Base-by-base conservation (phyloP, 2,888 invertebrate genomes). In the Punctoribates punctum region DNA sequence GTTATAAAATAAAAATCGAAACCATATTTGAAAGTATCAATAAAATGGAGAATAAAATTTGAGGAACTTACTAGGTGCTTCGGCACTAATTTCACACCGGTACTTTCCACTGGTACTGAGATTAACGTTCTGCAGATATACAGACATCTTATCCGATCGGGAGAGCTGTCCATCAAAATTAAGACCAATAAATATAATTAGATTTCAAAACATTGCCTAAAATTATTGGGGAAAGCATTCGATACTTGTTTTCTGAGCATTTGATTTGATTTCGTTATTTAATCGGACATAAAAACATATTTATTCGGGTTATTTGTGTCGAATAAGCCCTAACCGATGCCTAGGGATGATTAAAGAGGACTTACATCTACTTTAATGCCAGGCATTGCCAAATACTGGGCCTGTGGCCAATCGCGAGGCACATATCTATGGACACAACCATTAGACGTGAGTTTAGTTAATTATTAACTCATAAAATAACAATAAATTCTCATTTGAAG, bases 351-450 rank as follows among this genome's bases (percentile, higher is more conserved):
- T 3, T 23, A 38, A 51, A 29, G 5, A 51, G 29, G 17, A 88
- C 92, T 91, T 85, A 93, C 93, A 86, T 93, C 91, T 51, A 93
- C 93, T 81, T 89, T 89, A 77, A 94, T 90, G 79, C 93, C 93
- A 0, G 91, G 90, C 80, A 92, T 85, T 73, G 88, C 87, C 83
- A 93, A 92, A 81, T 90, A 89, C 84, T 91, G 90, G 46, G 90
- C 89, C 0, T 91, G 91, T 77, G 93, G 93, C 82, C 87, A 88
- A 84, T 93, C 92, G 75, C 90, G 87, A 23, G 93, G 93, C 80
- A 93, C 91, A 85, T 90, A 93, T 79, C 93, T 87, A 34, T 34
- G 34, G 34, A 34, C 34, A 34, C 34, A 34, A 93, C 86, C 93
- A 93, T 85, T 93, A 93, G 84, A 91, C 89, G 80, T 86, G 92